Evolutionary conservation across 2,888 invertebrate genomes (phyloP).

Genomic region (Electrophaes corylata): DNA sequence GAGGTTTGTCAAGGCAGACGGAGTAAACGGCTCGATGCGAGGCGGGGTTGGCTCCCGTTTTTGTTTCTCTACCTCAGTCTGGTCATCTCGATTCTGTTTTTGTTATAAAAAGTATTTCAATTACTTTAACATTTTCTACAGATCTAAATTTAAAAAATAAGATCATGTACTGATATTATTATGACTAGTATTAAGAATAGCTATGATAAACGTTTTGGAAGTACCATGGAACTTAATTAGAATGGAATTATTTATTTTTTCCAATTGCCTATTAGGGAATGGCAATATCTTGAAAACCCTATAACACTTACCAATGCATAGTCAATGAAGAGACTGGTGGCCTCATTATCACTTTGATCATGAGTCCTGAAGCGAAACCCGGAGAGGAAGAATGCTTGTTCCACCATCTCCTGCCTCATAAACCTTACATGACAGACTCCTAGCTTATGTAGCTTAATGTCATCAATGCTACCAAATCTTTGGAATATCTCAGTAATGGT

Average conservation of each 20-base stretch:
- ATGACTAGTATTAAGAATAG: too few species aligned
- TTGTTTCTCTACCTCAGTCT: constrained; percentile 94
- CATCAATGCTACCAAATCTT: constrained; percentile 81
- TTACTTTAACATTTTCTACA: too few species aligned
- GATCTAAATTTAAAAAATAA: too few species aligned
- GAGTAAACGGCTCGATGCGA: constrained; percentile 92
- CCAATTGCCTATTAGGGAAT: too few species aligned
- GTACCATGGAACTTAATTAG: too few species aligned
- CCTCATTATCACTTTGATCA: constrained; percentile 87
- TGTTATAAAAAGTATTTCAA: too few species aligned
- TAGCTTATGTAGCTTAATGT: constrained; percentile 91
- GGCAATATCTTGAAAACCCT: background rate
- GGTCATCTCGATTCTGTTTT: constrained; percentile 92
- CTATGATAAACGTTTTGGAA: too few species aligned
- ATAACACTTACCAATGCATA: constrained; percentile 86
- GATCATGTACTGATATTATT: too few species aligned
- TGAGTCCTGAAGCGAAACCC: constrained; percentile 90
- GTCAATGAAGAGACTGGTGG: constrained; percentile 94
- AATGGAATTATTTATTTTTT: too few species aligned
- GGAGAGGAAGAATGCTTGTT: constrained; percentile 92
- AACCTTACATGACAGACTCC: constrained; percentile 96
- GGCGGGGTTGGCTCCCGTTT: constrained; percentile 93
- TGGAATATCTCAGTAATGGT: constrained; percentile 94
- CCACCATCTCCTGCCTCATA: constrained; percentile 90
- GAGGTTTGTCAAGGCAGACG: constrained; percentile 87